A percentile compares a stretch with the other conserved stretches of the same genome.
Conservation (phyloP, 2,113 vertebrate genomes). For the Acrocephalus arundinaceus region DNA sequence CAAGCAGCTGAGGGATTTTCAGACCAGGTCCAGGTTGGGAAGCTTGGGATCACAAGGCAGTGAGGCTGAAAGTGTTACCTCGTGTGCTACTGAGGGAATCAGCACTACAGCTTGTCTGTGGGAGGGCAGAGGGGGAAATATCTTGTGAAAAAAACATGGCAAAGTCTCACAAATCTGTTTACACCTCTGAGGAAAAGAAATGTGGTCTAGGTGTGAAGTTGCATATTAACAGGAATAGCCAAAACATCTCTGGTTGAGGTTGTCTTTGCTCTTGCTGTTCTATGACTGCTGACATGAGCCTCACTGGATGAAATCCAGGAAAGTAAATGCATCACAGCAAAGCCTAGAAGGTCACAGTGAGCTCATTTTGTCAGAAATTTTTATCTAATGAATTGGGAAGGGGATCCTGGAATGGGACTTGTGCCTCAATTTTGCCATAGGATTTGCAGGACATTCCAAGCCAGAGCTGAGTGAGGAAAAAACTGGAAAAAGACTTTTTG, state of each 20-base stretch:
- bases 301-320: background rate
- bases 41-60: background rate
- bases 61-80: background rate
- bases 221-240: background rate
- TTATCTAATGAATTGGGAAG: background rate
- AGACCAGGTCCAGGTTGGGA: background rate
- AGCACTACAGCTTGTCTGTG: background rate
- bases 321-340: background rate
- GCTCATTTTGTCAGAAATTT: background rate
- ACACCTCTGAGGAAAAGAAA: background rate
- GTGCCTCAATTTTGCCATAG: background rate
- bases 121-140: background rate
- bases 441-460: background rate
- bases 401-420: rapidly evolving
- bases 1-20: background rate
- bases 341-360: background rate
- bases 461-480: background rate
- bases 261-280: background rate
- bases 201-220: background rate
- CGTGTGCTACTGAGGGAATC: background rate
- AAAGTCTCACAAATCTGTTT: background rate
- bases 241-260: background rate
- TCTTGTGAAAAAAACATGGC: background rate
- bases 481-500: background rate
- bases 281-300: background rate